Base-by-base conservation (phyloP, 2,888 invertebrate species). In the Cyaniris semiargus region DNA sequence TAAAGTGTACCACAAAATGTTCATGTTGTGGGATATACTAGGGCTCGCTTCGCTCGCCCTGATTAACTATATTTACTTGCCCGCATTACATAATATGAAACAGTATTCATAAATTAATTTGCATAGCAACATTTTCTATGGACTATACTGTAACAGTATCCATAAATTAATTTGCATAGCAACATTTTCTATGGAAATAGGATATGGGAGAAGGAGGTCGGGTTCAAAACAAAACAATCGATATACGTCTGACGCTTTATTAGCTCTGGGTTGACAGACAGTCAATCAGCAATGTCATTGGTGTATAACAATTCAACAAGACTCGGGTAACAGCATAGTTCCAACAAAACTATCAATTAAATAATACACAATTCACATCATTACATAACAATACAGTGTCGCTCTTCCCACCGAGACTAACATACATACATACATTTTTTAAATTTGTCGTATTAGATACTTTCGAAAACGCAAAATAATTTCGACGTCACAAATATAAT, bases 261-360 rank as follows among this genome's bases (percentile, higher is more conserved):
- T 93, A 93, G 90, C 87, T 89, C 88, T 91, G 92, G 90, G 89
- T 89, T 92, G 93, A 93, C 91, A 93, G 90, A 89, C 89, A 93
- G 90, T 90, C 89, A 90, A 92, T 91, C 88, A 87, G 90, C 86
- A 90, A 92, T 92, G 91, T 92, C 92, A 92, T 92, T 91, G 89
- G 86, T 91, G 90, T 89, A 92, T 87, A 92, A 89, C 91, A 91
- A 91, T 91, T 93, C 84, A 94, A 93, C 93, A 93, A 93, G 93
- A 93, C 93, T 93, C 90, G 91, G 92, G 92, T 93, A 94, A 94
- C 91, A 90, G 90, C 86, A 86, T 90, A 92, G 93, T 92, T 93
- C 92, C 89, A 92, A 92, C 90, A 90, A 92, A 93, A 92, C 91
- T 89, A 92, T 86, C 81, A 86, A 89, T 92, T 91, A 89, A 90